Conservation (phyloP, 1,140 invertebrate genomes). For the Aphaenogaster rudis region DNA sequence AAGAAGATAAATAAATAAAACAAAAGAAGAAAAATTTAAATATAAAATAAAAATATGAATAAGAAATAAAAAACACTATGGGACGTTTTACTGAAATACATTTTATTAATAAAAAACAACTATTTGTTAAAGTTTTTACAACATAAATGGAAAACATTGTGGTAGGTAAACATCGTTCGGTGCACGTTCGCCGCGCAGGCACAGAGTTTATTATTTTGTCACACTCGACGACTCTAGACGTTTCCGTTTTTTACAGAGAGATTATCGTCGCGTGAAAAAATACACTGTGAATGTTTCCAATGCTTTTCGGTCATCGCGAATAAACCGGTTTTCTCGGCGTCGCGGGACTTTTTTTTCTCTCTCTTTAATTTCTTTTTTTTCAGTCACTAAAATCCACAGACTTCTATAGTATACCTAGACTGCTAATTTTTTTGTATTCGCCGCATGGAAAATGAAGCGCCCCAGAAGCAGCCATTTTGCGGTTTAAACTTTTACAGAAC, state of each 20-base stretch:
- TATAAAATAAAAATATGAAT: background rate
- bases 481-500: no score
- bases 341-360: background rate
- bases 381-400: background rate
- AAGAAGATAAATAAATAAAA: background rate
- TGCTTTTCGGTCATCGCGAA: conserved; percentile 10
- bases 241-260: conserved; percentile 25
- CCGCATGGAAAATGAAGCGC: no score
- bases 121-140: conserved; percentile 77
- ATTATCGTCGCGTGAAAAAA: conserved; percentile 18
- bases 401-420: no score
- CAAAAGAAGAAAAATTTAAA: background rate
- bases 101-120: conserved; percentile 78
- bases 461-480: no score
- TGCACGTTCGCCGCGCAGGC: conserved; percentile 29
- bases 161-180: conserved; percentile 52
- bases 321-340: background rate
- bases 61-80: background rate
- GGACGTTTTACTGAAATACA: conserved; percentile 55
- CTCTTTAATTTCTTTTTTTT: background rate
- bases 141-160: conserved; percentile 71
- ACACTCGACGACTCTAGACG: background rate
- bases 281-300: background rate
- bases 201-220: conserved; percentile 6
- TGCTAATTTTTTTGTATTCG: no score